Evolutionary conservation across 2,113 vertebrate genomes (phyloP), one percentile per base, ranked within the genome.

Genomic region (Candoia aspera): DNA sequence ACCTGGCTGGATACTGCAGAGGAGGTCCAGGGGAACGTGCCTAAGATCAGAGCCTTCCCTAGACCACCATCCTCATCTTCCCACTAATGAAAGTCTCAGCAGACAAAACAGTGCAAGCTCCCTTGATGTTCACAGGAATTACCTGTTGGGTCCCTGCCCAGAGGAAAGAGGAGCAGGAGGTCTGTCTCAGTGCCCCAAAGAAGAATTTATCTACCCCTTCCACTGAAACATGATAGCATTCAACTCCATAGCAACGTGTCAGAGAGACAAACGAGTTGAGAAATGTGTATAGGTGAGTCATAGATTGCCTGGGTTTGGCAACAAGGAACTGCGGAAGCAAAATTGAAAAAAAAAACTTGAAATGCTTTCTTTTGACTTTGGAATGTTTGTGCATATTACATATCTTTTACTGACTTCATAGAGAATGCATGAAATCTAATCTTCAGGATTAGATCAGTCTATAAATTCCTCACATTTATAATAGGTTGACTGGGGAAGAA

Each of bases 351-450:
- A 17, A 21, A 58, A 26, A 87, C 58, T 60, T 60, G 13, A 8
- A 15, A 60, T 60, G 13, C 6, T 60, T 60, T 60, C 58, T 21
- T 11, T 24, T 86, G 53, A 86, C 84, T 86, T 19, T 57, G n/a
- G 46, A 59, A 37, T 42, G 21, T 37, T 2, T 88, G 58, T 15
- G 6, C 57, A 29, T 49, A 88, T 88, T 12, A 62, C 12, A 53
- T 54, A 60, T 62, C 49, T 64, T 8, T 85, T 26, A 59, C 29
- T 85, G 26, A 54, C 62, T 84, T 85, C 90, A 42, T 24, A 15
- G 23, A 21, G 86, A 24, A 11, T 0, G 1, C 4, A 53, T 29
- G 2, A 86, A 87, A 3, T 49, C 0, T 0, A 0, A 19, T 64
- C 9, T 8, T 33, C 87, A 3, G 13, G 58, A 13, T 6, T 2